phyloP scores from a whole-genome alignment of 2,797 vertebrate species.

The Hozukius guyotensis region DNA sequence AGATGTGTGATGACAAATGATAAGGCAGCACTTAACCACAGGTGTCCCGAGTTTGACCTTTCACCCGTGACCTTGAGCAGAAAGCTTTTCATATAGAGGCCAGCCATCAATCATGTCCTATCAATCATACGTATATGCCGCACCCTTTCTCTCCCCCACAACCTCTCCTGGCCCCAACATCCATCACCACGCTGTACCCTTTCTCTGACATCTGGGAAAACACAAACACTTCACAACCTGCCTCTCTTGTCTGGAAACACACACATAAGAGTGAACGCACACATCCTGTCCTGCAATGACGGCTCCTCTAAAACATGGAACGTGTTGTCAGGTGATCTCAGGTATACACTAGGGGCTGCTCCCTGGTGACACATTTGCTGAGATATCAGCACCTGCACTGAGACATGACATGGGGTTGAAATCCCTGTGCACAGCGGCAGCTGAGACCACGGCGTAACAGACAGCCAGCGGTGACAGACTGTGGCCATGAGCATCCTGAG shows the following conservation, averaged over 20 bases:
- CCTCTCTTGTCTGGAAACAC: constrained; percentile 38
- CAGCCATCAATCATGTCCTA: constrained; percentile 72
- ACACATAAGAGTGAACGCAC: constrained; percentile 20
- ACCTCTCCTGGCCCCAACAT: constrained; percentile 64
- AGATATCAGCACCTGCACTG: constrained; percentile 61
- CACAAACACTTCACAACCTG: constrained; percentile 65
- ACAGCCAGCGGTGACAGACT: constrained; percentile 55
- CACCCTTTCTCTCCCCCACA: constrained; percentile 56
- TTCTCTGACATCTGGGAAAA: constrained; percentile 74
- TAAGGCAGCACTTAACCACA: constrained; percentile 71
- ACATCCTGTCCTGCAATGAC: constrained; percentile 42
- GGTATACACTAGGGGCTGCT: constrained; percentile 53
- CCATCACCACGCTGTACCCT: constrained; percentile 71
- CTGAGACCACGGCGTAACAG: constrained; percentile 37
- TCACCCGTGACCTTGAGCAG: constrained; percentile 74
- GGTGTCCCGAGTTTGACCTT: constrained; percentile 70
- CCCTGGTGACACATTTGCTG: constrained; percentile 62
- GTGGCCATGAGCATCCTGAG: constrained; percentile 51
- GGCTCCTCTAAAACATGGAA: constrained; percentile 43
- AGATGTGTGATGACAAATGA: constrained; percentile 67
- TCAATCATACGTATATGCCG: constrained; percentile 69
- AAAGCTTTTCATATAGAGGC: constrained; percentile 63
- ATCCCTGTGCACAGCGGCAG: constrained; percentile 49
- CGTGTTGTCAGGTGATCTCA: constrained; percentile 61
- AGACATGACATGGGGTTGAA: constrained; percentile 55